Conservation (phyloP, 37 sponge, comb jelly and placozoan genomes). For the Tethya wilhelma region DNA sequence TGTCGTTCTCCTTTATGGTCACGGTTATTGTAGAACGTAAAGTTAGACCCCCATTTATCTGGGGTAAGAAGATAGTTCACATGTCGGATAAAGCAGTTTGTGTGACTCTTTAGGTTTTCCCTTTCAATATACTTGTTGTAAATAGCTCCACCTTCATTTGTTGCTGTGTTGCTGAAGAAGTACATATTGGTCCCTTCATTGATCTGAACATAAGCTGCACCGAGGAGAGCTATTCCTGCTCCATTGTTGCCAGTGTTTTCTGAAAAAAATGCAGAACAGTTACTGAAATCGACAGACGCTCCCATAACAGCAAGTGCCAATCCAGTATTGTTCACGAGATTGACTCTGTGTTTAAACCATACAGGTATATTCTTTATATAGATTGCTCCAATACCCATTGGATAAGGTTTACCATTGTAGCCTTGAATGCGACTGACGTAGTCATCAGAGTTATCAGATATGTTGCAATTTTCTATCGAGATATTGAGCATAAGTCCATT, state of each 20-base stretch:
- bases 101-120: not conserved
- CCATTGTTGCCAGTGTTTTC: conserved; percentile 48
- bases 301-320: conserved; percentile 45
- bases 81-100: conserved; percentile 54
- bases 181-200: not conserved
- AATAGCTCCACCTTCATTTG: conserved; percentile 54
- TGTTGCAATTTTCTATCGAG: conserved; percentile 9
- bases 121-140: conserved; percentile 31
- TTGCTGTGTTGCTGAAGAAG: conserved; percentile 47
- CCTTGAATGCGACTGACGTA: not conserved
- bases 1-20: conserved; percentile 8
- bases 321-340: conserved; percentile 35
- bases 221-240: conserved; percentile 60
- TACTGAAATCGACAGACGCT: conserved; percentile 21
- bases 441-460: conserved; percentile 15
- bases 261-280: conserved; percentile 1
- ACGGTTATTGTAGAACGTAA: conserved; percentile 17
- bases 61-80: not conserved
- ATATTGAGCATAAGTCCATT: conserved; percentile 17
- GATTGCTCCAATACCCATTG: conserved; percentile 40
- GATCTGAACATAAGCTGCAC: conserved; percentile 6
- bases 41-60: conserved; percentile 11
- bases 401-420: not conserved
- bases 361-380: conserved; percentile 43
- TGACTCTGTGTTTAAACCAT: not conserved